Evolutionary conservation across 2,797 vertebrate genomes (phyloP).

Genomic region (Eptatretus atami): DNA sequence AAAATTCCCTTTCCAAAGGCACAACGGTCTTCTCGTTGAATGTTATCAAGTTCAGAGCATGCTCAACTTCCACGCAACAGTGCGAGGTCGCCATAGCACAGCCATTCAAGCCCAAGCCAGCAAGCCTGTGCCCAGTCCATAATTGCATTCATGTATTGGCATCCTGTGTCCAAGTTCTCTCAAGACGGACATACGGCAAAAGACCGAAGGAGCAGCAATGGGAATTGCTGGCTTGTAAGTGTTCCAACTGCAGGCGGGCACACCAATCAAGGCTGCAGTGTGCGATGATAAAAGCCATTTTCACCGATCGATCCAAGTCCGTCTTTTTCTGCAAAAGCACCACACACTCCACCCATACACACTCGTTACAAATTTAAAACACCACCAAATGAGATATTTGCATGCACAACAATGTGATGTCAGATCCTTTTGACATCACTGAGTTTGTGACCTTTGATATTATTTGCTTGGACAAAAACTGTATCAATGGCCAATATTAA

Average conservation of each 20-base stretch:
- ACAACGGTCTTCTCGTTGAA: slow-evolving; percentile 31
- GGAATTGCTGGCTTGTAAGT: slow-evolving; percentile 49
- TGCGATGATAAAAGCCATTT: slow-evolving; percentile 51
- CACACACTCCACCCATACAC: too few species aligned
- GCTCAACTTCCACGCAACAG: slow-evolving; percentile 14
- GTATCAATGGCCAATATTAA: too few species aligned
- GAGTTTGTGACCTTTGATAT: too few species aligned
- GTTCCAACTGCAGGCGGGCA: slow-evolving; percentile 29
- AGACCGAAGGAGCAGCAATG: slow-evolving; percentile 38
- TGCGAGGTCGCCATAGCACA: slow-evolving; percentile 24
- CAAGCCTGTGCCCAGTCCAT: slow-evolving; percentile 49
- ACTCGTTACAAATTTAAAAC: too few species aligned
- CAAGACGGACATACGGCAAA: slow-evolving; percentile 30
- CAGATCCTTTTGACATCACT: too few species aligned
- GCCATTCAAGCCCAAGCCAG: slow-evolving; percentile 76
- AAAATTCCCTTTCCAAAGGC: slow-evolving; percentile 84
- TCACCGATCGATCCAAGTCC: slow-evolving; percentile 43
- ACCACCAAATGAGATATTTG: too few species aligned
- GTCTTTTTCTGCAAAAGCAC: slow-evolving; percentile 13
- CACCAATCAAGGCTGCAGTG: slow-evolving; percentile 51
- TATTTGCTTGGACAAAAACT: too few species aligned
- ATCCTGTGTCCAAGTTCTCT: slow-evolving; percentile 30
- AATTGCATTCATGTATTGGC: slow-evolving; percentile 19
- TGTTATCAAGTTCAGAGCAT: slow-evolving; percentile 23
- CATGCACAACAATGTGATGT: too few species aligned